Evolutionary conservation across 2,113 vertebrate genomes (phyloP).

Genomic region (Naja naja): DNA sequence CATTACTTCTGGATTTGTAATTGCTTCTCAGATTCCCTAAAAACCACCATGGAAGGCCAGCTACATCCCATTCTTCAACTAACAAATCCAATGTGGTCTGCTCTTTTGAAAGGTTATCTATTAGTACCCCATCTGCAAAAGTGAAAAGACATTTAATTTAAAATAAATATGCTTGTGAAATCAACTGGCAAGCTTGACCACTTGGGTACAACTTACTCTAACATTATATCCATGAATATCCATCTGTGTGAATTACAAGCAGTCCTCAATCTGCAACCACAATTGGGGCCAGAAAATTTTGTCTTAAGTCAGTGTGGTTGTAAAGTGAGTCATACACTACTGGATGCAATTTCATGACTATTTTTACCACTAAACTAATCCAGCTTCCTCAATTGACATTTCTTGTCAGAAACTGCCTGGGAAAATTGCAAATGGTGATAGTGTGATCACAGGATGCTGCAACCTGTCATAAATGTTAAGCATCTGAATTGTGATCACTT

Average conservation of each 20-base stretch:
- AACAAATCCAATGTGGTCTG: conserved; percentile 85
- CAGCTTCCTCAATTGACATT: background rate
- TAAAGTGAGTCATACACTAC: background rate
- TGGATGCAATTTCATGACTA: background rate
- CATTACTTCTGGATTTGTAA: conserved; percentile 87
- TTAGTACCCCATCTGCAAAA: conserved; percentile 66
- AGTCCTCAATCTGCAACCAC: background rate
- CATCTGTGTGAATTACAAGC: background rate
- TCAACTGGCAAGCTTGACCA: background rate
- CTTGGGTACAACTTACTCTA: background rate
- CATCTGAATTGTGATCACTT: background rate
- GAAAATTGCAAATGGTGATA: background rate
- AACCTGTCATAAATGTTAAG: background rate
- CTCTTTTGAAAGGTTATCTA: conserved; percentile 72
- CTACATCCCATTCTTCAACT: conserved; percentile 93
- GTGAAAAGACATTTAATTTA: conserved; percentile 50
- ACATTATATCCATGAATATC: background rate
- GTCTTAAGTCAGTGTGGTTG: background rate
- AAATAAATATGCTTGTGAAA: conserved; percentile 16
- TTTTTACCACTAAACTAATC: background rate
- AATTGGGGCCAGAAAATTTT: background rate
- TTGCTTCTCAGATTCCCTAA: conserved; percentile 92
- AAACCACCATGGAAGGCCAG: conserved; percentile 98
- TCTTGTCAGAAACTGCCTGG: background rate
- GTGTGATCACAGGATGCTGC: background rate